phyloP scores from a whole-genome alignment of 2,113 vertebrate species.

The Ammodytes marinus region DNA sequence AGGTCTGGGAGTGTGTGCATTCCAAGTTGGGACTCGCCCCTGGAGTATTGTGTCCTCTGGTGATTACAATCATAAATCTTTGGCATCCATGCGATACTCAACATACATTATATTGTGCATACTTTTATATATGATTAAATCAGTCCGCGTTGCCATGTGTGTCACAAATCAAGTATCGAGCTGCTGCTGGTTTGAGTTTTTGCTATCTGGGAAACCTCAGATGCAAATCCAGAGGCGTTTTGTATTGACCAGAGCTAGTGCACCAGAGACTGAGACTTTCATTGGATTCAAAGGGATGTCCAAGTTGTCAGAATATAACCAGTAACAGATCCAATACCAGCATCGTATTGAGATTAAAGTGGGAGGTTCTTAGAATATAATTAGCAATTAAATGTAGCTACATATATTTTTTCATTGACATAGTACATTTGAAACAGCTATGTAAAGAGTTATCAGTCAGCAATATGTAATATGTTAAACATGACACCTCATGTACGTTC shows the following conservation, averaged over 20 bases:
- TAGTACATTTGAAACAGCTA: not conserved
- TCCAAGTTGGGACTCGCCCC: not conserved
- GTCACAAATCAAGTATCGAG: conserved; percentile 18
- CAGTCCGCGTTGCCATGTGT: not conserved
- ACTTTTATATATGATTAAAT: conserved; percentile 23
- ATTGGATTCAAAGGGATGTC: not conserved
- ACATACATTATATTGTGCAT: conserved; percentile 15
- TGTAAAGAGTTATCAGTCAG: not conserved
- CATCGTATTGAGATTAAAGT: not conserved
- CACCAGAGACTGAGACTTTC: not conserved
- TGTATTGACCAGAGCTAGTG: not conserved
- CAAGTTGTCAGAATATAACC: not conserved
- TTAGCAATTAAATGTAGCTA: not conserved
- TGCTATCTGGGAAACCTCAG: conserved; percentile 39
- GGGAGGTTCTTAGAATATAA: not conserved
- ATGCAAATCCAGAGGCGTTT: conserved; percentile 16
- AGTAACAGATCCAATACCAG: too few relatives aligned
- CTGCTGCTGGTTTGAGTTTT: not conserved
- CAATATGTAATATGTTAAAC: not conserved
- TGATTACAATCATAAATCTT: conserved; percentile 43
- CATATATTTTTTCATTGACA: not conserved
- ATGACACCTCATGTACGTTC: not conserved
- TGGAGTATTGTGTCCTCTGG: conserved; percentile 1
- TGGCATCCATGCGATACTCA: not conserved
- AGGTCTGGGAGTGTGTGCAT: not conserved